Conservation (phyloP, 2,113 vertebrate species). For the Odocoileus virginianus region DNA sequence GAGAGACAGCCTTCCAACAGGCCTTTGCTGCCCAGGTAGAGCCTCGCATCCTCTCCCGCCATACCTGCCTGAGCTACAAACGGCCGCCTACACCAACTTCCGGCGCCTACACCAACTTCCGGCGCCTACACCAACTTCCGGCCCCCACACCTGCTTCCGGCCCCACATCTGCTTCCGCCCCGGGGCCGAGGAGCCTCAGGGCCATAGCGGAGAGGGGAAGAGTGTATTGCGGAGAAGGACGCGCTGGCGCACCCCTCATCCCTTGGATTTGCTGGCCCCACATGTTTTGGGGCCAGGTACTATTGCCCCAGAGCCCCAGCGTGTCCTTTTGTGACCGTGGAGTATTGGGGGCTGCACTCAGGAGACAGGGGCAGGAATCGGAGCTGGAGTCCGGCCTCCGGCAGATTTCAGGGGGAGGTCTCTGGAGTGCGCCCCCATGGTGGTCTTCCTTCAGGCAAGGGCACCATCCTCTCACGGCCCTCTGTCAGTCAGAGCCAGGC, state of each 20-base stretch:
- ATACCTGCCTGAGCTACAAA: background rate
- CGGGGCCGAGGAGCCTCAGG: rapidly evolving
- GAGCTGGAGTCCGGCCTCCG: background rate
- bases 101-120: background rate
- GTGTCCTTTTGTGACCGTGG: background rate
- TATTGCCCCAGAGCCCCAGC: background rate
- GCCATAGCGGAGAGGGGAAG: background rate
- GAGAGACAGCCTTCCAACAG: background rate
- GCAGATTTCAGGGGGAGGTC: background rate
- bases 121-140: background rate
- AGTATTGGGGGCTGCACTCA: background rate
- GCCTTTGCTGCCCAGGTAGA: background rate
- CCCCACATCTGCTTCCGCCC: no score
- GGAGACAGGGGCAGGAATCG: background rate
- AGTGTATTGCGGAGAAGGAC: rapidly evolving
- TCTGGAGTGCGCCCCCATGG: no score
- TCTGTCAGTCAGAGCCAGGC: background rate
- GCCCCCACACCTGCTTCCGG: background rate
- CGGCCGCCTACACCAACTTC: background rate
- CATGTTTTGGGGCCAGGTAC: background rate
- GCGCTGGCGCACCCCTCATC: rapidly evolving
- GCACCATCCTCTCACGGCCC: background rate
- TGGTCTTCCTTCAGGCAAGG: background rate
- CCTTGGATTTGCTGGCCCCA: background rate
- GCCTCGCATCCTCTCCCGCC: background rate